Evolutionary conservation across 2,888 invertebrate species (phyloP).

Genomic region (Dicycla oo): DNA sequence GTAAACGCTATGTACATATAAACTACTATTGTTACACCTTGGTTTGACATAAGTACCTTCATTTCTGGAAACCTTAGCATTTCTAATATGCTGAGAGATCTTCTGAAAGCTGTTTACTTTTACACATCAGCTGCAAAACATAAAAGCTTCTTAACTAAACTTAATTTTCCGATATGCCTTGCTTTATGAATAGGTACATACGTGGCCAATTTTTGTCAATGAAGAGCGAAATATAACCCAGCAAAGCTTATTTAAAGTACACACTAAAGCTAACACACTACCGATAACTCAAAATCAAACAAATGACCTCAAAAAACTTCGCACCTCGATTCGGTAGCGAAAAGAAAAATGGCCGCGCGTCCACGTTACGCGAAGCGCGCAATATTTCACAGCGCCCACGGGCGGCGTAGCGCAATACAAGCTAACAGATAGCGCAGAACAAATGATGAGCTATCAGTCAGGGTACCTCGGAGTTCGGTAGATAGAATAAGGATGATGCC

Average conservation of each 20-base stretch:
- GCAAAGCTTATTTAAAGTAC: neutral
- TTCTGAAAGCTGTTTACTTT: no score
- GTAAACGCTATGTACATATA: neutral
- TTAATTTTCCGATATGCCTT: no score
- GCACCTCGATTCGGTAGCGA: conserved; percentile 57
- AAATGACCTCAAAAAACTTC: conserved; percentile 42
- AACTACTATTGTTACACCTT: neutral
- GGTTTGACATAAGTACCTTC: neutral
- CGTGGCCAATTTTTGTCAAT: neutral
- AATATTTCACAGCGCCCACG: conserved; percentile 74
- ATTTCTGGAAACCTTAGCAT: no score
- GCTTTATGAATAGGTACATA: no score
- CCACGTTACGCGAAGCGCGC: conserved; percentile 58
- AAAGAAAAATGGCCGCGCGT: conserved; percentile 52
- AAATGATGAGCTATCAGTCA: conserved; percentile 72
- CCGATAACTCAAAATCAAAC: conserved; percentile 51
- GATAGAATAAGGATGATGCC: no score
- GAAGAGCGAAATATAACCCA: neutral
- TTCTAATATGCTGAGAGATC: no score
- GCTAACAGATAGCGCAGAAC: conserved; percentile 66
- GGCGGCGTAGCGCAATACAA: conserved; percentile 55
- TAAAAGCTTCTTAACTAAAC: no score
- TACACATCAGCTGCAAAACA: no score
- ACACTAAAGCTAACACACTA: conserved; percentile 3
- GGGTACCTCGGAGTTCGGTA: conserved; percentile 60